Base-by-base conservation (phyloP, 2,113 vertebrate genomes). In the Naja naja region DNA sequence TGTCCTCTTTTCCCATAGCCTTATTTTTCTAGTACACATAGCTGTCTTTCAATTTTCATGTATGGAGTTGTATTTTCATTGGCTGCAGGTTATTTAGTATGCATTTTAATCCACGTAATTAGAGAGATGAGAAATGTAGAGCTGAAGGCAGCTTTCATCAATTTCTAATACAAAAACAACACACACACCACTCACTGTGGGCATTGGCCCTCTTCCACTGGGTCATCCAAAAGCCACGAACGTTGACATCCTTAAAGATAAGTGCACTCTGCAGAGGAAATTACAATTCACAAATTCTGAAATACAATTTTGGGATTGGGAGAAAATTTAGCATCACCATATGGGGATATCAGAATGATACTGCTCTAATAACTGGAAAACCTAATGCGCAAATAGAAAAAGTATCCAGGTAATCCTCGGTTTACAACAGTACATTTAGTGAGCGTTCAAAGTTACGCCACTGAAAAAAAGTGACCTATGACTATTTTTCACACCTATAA, bases 191-290 rank as follows among this genome's bases (percentile, higher is more conserved):
- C 98, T 98, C 94, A 99, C 99, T 97, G 1, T 98, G 97, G 0
- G 95, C 95, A 0, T 98, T 98, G 23, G 98, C 97, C 94, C 95
- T 98, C 94, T 98, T 98, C 99, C 99, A 99, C 92, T 98, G 98
- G 0, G 99, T 99, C 94, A 99, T 97, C 99, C 99, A 99, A 97
- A 99, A 99, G 9, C 99, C 99, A 0, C 97, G 97, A 88, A 99
- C 96, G 93, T 97, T 98, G 93, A 99, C 94, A 47, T 99, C 98
- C 93, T 98, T 99, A 95, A 99, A 99, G 95, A 99, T 99, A 91
- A 99, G 98, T 0, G 98, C 97, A 0, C 99, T 98, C 99, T 99
- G 97, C 0, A 43, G 88, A 18, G 0, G 0, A 1, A 60, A 30
- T 12, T 20, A 60, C 18, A 81, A 27, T 53, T 60, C 7, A 43